Conservation (phyloP, 2,797 vertebrate species). For the Avahi laniger region DNA sequence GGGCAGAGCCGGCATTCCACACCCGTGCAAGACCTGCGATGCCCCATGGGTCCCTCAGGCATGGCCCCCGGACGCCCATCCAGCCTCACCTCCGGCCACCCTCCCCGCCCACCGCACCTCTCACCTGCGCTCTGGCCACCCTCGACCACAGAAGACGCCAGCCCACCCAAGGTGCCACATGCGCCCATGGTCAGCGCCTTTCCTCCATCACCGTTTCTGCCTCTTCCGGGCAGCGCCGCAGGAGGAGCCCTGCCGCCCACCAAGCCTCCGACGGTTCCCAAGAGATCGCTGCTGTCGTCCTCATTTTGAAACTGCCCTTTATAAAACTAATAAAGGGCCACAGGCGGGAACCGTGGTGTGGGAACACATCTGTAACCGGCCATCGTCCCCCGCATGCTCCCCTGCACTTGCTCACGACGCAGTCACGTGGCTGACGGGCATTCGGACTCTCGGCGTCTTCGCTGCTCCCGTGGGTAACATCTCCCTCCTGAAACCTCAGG, state of each 20-base stretch:
- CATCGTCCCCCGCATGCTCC: too few species aligned
- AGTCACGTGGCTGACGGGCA: too few species aligned
- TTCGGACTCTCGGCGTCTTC: too few species aligned
- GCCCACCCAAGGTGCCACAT: fast-evolving
- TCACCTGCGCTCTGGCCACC: too few species aligned
- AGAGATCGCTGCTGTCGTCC: background rate
- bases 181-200: too few species aligned
- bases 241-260: fast-evolving
- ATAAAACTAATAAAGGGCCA: too few species aligned
- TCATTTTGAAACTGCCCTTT: too few species aligned
- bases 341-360: too few species aligned
- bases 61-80: background rate
- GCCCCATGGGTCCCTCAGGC: background rate
- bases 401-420: too few species aligned
- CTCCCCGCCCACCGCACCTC: background rate
- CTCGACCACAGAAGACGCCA: background rate
- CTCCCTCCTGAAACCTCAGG: too few species aligned
- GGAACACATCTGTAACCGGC: too few species aligned
- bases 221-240: background rate
- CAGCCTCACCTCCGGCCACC: background rate
- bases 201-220: fast-evolving
- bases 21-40: background rate
- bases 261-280: background rate
- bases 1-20: fast-evolving
- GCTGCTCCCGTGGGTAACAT: too few species aligned